Evolutionary conservation across 2,888 invertebrate species (phyloP), one percentile per base, ranked within the genome.

Genomic region (Eristalis pertinax): DNA sequence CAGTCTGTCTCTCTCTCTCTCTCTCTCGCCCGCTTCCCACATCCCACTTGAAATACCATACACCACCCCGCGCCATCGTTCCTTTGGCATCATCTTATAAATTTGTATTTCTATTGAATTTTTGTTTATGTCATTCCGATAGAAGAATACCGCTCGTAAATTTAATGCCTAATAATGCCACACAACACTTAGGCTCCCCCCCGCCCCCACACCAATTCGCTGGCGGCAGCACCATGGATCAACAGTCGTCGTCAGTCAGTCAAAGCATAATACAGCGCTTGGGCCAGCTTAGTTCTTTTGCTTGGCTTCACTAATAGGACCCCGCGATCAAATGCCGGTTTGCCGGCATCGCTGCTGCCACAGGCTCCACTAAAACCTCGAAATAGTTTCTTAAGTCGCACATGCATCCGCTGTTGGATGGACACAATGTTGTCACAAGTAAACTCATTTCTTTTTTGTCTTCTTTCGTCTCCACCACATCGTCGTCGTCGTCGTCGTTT

Each of bases 111-210:
- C 74, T 72, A 80, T 68, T 74, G 74, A 80, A 80, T 68, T 81
- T 81, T 81, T 81, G 81, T 81, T 81, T 81, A 81, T 81, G 81
- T 75, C 69, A 75, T 64, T 75, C 64, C 62, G 41, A 81, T 64
- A 64, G 81, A 81, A 81, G 81, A 81, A 81, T 75, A 32, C 81
- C 81, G 79, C 79, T 70, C 67, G 43, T 73, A 80, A 73, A 80
- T 80, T 67, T 80, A 80, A 80, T 80, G 35, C 81, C 58, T 64
- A 75, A 75, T 72, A 81, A 81, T 75, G 63, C 72, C 50, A 43
- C 64, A 63, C 67, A 67, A 56, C 73, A 73, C 80, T 80, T 68
- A 69, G 69, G 64, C 58, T 64, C 41, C 35, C 64, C 50, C 19
- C n/a, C n/a, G 5, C 10, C 63, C 0, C 5, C 63, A 19, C 19